These are phyloP conservation scores for Conger conger DNA, from an alignment of 2,113 vertebrate genomes.

Conservation along the genomic window DNA sequence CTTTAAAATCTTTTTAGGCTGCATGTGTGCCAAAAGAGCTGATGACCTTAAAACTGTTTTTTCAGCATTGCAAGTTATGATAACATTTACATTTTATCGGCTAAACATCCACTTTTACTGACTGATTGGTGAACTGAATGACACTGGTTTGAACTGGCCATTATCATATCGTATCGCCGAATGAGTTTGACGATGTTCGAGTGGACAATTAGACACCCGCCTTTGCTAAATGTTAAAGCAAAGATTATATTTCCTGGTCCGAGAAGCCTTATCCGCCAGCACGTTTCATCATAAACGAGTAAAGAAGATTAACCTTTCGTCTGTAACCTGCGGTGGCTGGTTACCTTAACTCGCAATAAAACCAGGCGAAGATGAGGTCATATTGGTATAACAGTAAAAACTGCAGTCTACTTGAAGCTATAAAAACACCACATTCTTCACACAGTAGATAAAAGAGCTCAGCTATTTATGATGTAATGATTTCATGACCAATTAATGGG, in stretches of 20 bases:
- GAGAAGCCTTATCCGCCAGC: background rate
- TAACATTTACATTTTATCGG: background rate
- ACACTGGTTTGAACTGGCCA: background rate
- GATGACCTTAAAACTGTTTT: too few relatives aligned
- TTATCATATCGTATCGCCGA: background rate
- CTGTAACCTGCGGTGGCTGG: background rate
- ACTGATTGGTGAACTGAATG: background rate
- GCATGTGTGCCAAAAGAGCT: background rate
- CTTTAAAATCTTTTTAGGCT: background rate
- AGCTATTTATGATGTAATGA: constrained; percentile 25
- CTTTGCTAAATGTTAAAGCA: background rate
- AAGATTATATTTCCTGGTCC: background rate
- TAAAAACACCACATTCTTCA: constrained; percentile 3
- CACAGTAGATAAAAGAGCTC: background rate
- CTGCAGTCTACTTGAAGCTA: background rate
- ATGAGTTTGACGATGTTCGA: background rate
- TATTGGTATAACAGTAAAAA: background rate
- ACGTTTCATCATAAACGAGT: background rate
- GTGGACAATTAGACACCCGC: background rate
- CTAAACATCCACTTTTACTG: background rate
- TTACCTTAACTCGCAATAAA: background rate
- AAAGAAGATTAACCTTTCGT: background rate
- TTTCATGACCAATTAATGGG: constrained; percentile 20
- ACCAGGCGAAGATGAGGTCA: background rate
- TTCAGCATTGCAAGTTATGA: background rate